Conservation (phyloP, 2,113 vertebrate genomes). For the Lepus europaeus region DNA sequence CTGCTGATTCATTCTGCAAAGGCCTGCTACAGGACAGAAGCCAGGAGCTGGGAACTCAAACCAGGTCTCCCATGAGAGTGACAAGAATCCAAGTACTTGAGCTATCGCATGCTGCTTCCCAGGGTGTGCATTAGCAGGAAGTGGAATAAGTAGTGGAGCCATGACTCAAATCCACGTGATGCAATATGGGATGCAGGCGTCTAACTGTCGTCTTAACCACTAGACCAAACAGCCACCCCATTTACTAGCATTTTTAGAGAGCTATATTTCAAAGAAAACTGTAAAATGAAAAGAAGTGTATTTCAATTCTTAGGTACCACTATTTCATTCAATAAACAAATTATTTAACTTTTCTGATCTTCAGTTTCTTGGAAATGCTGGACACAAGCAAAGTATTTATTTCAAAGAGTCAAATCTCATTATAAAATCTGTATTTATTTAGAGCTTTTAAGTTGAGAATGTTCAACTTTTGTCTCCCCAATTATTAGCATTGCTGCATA, state of each 20-base stretch:
- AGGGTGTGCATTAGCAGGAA: too few relatives aligned
- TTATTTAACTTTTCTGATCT: conserved; percentile 11
- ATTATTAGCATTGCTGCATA: not conserved
- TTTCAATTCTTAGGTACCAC: not conserved
- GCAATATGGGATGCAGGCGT: too few relatives aligned
- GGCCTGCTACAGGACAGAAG: too few relatives aligned
- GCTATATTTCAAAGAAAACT: conserved; percentile 23
- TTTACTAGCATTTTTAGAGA: conserved; percentile 8
- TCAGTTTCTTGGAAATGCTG: conserved; percentile 34
- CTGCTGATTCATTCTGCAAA: too few relatives aligned
- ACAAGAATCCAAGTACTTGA: too few relatives aligned
- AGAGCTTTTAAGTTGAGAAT: conserved; percentile 28
- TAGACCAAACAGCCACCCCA: too few relatives aligned
- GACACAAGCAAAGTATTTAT: not conserved
- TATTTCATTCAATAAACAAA: not conserved
- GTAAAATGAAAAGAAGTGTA: conserved; percentile 10
- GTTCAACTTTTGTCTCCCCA: not conserved
- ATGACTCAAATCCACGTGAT: too few relatives aligned
- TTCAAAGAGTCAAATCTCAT: conserved; percentile 15
- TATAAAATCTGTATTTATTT: conserved; percentile 10
- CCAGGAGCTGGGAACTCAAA: too few relatives aligned
- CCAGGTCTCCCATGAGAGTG: too few relatives aligned
- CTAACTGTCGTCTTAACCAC: too few relatives aligned
- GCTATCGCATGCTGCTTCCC: too few relatives aligned
- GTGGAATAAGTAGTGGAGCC: too few relatives aligned